Base-by-base conservation (phyloP, 2,888 invertebrate genomes). In the Pteria penguin region DNA sequence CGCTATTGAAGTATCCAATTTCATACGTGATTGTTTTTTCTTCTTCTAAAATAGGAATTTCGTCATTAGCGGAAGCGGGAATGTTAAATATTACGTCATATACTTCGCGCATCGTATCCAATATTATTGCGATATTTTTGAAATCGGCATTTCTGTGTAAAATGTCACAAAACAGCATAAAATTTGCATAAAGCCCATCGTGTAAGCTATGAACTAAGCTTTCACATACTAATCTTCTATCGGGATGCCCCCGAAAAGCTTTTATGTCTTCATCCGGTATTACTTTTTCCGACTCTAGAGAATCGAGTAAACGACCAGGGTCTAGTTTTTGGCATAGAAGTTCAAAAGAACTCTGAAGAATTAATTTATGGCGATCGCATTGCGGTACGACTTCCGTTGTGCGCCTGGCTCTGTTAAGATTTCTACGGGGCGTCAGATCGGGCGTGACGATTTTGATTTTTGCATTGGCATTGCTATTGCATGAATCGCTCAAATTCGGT, bases 21-120 rank as follows among this genome's bases (percentile, higher is more conserved):
- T 90, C 90, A 72, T 90, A 88, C 8, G 86, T 86, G n/a, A 88
- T 80, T 4, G 86, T 79, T 65, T 85, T 87, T 70, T 91, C 90
- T 32, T 89, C 88, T 3, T 86, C 87, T 14, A 87, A 73, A n/a
- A 88, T 75, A 4, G 84, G 80, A 5, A 82, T 78, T 22, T 83
- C 84, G 24, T 83, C 81, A 5, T 81, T 77, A 11, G 69, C 69
- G 0, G 73, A 60, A 18, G 66, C 76, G 1, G 82, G 85, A 62
- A 89, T 80, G 66, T 88, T 87, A 45, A 83, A 84, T 29, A 89
- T 84, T 57, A 88, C 80, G 68, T 84, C 82, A 75, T 90, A 88
- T 4, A 90, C 80, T 4, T 84, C 85, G 54, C 85, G 85, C 85
- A 91, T 87, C 36, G 86, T 89, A 60, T 87, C 86, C 22, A 90